These are phyloP conservation scores for Rugalucina vietnamica DNA, from an alignment of 2,888 invertebrate species.

Conservation along the genomic window DNA sequence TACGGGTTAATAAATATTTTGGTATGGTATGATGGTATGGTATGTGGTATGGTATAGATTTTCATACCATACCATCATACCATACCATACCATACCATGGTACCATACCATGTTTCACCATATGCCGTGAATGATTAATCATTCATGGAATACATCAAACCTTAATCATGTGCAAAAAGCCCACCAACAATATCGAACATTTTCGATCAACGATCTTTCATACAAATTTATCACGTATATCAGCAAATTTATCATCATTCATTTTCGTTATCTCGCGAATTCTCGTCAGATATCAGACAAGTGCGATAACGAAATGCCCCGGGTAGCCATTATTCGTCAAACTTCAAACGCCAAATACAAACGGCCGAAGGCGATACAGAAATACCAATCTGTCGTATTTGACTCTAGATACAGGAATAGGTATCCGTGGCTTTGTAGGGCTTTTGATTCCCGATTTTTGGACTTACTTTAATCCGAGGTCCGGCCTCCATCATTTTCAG, in stretches of 20 bases:
- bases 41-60: too few species aligned
- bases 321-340: slow-evolving; percentile 5
- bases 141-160: slow-evolving; percentile 16
- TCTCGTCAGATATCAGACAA: slow-evolving; percentile 8
- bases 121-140: slow-evolving; percentile 15
- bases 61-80: too few species aligned
- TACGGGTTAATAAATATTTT: too few species aligned
- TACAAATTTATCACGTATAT: slow-evolving; percentile 9
- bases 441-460: too few species aligned
- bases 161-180: slow-evolving; percentile 12
- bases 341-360: background rate
- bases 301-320: slow-evolving; percentile 4
- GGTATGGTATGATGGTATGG: too few species aligned
- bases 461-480: too few species aligned
- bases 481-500: too few species aligned
- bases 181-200: background rate
- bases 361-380: background rate
- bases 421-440: too few species aligned
- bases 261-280: slow-evolving; percentile 9
- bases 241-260: slow-evolving; percentile 21
- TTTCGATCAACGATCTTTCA: background rate
- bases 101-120: too few species aligned
- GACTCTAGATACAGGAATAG: too few species aligned
- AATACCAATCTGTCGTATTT: too few species aligned
- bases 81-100: too few species aligned